Conservation (phyloP, 1,140 invertebrate genomes). For the Neocloeon triangulifer region DNA sequence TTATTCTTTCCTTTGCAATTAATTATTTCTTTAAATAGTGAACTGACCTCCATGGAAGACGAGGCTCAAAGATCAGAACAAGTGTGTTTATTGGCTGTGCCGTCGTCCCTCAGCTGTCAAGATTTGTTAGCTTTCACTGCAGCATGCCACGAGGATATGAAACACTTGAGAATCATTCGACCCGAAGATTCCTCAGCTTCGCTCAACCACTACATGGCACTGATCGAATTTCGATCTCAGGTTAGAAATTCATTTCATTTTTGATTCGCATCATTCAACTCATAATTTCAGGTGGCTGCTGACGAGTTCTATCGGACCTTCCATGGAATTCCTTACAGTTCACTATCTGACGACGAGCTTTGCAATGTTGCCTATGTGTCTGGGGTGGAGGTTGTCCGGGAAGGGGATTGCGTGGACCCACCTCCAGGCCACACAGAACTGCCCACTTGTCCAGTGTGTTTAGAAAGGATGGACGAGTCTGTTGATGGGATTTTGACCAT, state of each 20-base stretch:
- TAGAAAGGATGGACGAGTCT: constrained; percentile 95
- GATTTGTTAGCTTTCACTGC: constrained; percentile 89
- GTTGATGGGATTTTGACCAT: constrained; percentile 94
- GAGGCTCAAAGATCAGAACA: constrained; percentile 52
- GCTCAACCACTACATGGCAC: constrained; percentile 93
- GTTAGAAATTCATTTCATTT: no score
- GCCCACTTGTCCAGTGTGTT: constrained; percentile 91
- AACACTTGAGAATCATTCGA: constrained; percentile 77
- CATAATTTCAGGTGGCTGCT: constrained; percentile 41
- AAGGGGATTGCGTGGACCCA: constrained; percentile 38
- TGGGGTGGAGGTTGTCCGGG: constrained; percentile 53
- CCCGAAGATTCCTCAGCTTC: constrained; percentile 37
- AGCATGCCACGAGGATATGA: constrained; percentile 72
- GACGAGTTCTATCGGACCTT: constrained; percentile 82
- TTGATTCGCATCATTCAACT: no score
- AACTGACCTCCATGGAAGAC: constrained; percentile 21
- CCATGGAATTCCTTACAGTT: constrained; percentile 83
- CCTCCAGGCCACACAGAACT: constrained; percentile 72
- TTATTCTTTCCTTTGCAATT: constrained; percentile 5
- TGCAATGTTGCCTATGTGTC: constrained; percentile 93
- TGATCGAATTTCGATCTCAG: constrained; percentile 58
- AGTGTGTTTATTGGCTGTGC: constrained; percentile 79
- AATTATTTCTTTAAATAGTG: no score
- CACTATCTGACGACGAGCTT: constrained; percentile 65
- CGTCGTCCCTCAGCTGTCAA: constrained; percentile 75